phyloP scores from a whole-genome alignment of 2,888 invertebrate species.

The Norana najaformis region DNA sequence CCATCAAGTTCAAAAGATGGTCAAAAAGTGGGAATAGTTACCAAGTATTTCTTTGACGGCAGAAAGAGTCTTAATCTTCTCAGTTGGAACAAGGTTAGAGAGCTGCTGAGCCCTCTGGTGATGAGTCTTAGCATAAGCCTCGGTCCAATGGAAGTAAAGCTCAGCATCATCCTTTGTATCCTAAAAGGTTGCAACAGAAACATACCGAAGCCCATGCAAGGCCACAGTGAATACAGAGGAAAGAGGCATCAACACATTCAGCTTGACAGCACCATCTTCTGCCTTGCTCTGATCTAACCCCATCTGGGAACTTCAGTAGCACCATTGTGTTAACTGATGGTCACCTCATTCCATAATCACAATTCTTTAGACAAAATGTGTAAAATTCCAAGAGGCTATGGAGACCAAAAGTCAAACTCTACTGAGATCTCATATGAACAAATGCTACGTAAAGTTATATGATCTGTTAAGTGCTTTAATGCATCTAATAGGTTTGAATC shows the following conservation, averaged over 20 bases:
- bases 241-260: background rate
- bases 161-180: conserved; percentile 26
- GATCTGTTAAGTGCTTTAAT: too few species aligned
- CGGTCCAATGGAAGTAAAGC: conserved; percentile 51
- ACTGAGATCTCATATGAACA: background rate
- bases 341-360: too few species aligned
- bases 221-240: background rate
- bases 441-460: background rate
- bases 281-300: too few species aligned
- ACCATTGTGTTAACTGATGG: too few species aligned
- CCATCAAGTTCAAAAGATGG: background rate
- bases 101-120: conserved; percentile 37
- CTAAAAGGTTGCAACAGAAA: background rate
- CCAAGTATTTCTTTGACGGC: conserved; percentile 36
- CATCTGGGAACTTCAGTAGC: too few species aligned
- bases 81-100: conserved; percentile 18
- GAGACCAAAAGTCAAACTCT: background rate
- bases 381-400: background rate
- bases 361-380: too few species aligned
- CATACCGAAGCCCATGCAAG: background rate
- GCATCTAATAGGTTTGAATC: background rate
- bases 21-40: conserved; percentile 14
- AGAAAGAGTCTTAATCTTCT: conserved; percentile 34
- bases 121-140: conserved; percentile 54
- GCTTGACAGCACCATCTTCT: too few species aligned